These are phyloP conservation scores for Actinernus sp. DNA, from an alignment of 92 coral and sea anemone species.

Conservation along the genomic window DNA sequence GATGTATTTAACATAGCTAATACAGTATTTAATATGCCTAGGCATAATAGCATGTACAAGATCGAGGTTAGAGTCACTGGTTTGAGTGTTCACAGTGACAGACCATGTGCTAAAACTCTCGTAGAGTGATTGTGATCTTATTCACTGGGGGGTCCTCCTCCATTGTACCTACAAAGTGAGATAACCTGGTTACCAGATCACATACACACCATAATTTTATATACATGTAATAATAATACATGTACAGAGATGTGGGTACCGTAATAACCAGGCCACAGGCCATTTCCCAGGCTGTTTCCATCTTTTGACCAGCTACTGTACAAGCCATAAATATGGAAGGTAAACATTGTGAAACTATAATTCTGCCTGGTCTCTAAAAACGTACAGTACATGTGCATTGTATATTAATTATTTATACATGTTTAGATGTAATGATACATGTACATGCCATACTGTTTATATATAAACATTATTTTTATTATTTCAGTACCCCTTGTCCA, in stretches of 20 bases:
- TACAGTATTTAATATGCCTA: not conserved
- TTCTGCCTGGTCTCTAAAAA: too few relatives aligned
- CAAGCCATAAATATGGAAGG: too few relatives aligned
- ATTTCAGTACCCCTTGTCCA: conserved; percentile 89
- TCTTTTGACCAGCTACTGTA: too few relatives aligned
- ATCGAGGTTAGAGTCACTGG: conserved; percentile 37
- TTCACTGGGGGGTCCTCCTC: conserved; percentile 17
- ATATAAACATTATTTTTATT: not conserved
- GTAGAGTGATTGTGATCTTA: conserved; percentile 37
- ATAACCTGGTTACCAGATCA: conserved; percentile 24
- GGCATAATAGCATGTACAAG: too few relatives aligned
- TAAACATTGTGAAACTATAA: too few relatives aligned
- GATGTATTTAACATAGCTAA: not conserved
- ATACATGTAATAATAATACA: not conserved
- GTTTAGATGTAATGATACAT: too few relatives aligned
- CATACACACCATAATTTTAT: conserved; percentile 1
- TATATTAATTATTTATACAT: too few relatives aligned
- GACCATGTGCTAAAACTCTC: conserved; percentile 41
- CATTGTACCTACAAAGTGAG: conserved; percentile 4
- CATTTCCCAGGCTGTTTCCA: too few relatives aligned
- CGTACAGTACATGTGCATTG: too few relatives aligned
- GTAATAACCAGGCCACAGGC: not conserved
- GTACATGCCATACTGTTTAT: too few relatives aligned
- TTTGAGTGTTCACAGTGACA: conserved; percentile 22
- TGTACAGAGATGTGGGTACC: not conserved